Base-by-base conservation (phyloP, 2,797 vertebrate species). In the Tapirus indicus region DNA sequence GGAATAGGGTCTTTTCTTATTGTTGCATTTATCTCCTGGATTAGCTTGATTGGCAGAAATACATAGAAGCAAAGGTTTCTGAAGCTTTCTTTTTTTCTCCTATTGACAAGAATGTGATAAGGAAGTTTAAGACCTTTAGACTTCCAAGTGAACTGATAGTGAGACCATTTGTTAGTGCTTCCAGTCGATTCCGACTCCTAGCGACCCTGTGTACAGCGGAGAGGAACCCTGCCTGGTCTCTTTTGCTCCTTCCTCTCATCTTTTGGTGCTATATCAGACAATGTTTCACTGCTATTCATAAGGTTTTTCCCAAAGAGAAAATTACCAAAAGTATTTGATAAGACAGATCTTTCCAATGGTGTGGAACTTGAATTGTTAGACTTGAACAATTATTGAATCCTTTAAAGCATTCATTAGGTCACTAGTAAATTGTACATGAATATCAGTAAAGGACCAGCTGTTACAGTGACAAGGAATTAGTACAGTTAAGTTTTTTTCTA, bases 1-100 rank as follows among this genome's bases (percentile, higher is more conserved):
- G 54, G 88, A 96, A 74, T 25, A 80, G 6, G n/a, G 10, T 80
- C 62, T 88, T 41, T 97, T 94, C 62, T 79, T 95, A 92, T 62
- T 97, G 95, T 96, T 89, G 69, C 89, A 21, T 29, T 98, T 98
- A 95, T 97, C 96, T 97, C 54, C 74, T 93, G 52, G 60, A 98
- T 98, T 97, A 97, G 20, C 23, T 66, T 96, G 96, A 98, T 5
- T 97, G 96, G 66, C 95, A 98, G 92, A 96, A 98, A 97, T 8
- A 2, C 25, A 41, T 87, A 88, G 96, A 72, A 96, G 25, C 35
- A 41, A 85, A 94, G 83, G 29, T 54, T 89, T 96, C 91, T 88
- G 82, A 96, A 74, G 60, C 0, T 87, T 79, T 89, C 32, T 94
- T 84, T 32, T 52, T 92, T 44, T 82, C 78, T 52, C 41, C 13